These are phyloP conservation scores for Lateolabrax maculatus DNA, from an alignment of 2,797 vertebrate genomes.

Conservation along the genomic window DNA sequence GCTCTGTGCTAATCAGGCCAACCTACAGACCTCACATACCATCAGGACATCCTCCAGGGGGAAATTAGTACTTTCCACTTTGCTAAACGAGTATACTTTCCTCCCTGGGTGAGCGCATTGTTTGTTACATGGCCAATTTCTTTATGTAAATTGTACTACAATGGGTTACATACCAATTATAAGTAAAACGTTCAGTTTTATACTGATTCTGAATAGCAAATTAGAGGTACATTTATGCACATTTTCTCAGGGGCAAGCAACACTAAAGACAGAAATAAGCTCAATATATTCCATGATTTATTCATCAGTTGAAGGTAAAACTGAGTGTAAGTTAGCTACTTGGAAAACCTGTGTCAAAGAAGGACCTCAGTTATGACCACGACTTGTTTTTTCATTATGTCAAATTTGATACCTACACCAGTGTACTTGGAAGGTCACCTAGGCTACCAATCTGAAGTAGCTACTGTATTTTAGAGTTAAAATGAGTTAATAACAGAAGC, in stretches of 20 bases:
- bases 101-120: slow-evolving; percentile 68
- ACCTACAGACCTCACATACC: slow-evolving; percentile 78
- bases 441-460: background rate
- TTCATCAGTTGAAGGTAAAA: slow-evolving; percentile 21
- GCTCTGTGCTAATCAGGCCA: slow-evolving; percentile 82
- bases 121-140: slow-evolving; percentile 77
- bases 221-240: slow-evolving; percentile 49
- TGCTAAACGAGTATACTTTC: slow-evolving; percentile 72
- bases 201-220: slow-evolving; percentile 47
- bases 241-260: slow-evolving; percentile 41
- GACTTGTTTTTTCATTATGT: background rate
- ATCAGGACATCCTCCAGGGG: slow-evolving; percentile 80
- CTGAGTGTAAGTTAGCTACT: background rate
- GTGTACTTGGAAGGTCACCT: background rate
- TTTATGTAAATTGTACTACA: slow-evolving; percentile 71
- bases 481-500: background rate
- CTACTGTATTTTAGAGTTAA: background rate
- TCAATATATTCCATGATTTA: slow-evolving; percentile 32
- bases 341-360: background rate
- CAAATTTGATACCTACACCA: background rate
- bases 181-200: slow-evolving; percentile 60
- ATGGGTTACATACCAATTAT: slow-evolving; percentile 64
- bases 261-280: slow-evolving; percentile 14
- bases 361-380: background rate
- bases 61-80: slow-evolving; percentile 78